Conservation (phyloP, 2,113 vertebrate species). For the Pelobates fuscus region DNA sequence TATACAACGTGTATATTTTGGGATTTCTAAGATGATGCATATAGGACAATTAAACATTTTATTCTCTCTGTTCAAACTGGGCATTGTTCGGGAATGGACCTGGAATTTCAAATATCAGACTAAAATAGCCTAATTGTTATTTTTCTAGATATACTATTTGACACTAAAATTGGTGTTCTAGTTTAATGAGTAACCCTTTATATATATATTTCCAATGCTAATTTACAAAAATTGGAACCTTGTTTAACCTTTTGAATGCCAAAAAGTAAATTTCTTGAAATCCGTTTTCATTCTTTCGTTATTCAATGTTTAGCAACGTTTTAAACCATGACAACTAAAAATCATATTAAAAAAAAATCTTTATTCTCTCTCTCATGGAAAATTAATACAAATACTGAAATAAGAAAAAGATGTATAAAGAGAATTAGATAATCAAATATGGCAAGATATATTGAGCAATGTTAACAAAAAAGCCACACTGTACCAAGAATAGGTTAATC, state of each 20-base stretch:
- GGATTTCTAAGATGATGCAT: no score
- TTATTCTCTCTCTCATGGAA: neutral
- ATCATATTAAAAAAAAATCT: neutral
- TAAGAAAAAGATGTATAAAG: neutral
- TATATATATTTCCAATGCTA: no score
- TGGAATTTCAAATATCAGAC: no score
- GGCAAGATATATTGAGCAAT: neutral
- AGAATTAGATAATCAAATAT: neutral
- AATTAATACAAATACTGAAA: neutral
- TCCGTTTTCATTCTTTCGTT: neutral
- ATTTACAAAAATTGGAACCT: no score
- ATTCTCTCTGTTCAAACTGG: no score
- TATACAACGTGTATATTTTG: no score
- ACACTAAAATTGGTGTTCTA: no score
- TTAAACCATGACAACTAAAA: neutral
- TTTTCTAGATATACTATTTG: no score
- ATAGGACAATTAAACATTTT: no score
- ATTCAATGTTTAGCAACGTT: neutral
- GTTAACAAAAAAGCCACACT: neutral
- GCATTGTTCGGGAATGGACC: no score
- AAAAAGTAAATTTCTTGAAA: neutral
- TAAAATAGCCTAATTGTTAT: no score
- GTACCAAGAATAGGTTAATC: neutral
- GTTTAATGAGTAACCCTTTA: no score
- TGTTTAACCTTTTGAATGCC: neutral